Base-by-base conservation (phyloP, 2,113 vertebrate genomes). In the Misgurnus anguillicaudatus region DNA sequence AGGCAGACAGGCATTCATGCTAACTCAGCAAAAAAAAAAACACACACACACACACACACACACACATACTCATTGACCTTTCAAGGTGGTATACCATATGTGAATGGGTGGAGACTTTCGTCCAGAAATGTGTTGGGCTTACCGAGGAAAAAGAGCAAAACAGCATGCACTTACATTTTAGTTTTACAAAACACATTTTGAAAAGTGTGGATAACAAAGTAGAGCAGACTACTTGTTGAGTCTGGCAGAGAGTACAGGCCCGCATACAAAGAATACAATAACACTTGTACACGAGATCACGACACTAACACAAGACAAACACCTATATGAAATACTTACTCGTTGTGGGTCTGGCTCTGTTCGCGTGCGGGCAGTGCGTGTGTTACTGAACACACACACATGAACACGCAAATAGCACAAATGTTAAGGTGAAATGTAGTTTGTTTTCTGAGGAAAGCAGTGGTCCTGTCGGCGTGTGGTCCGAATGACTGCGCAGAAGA, bases 321-420 rank as follows among this genome's bases (percentile, higher is more conserved):
- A 85, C 82, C 80, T 78, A 82, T 66, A 17, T 66, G 48, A 77
- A 68, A 77, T 87, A 87, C 86, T 87, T 83, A 87, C 86, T 80
- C 81, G 79, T 75, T 81, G 74, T 60, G 83, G 76, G 69, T 87
- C 79, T 79, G 84, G 70, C 75, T 86, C 72, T 81, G 75, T 83
- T 85, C 80, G 73, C 83, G 84, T 80, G 86, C 68, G 63, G 67
- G 60, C 69, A 67, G 70, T 81, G 86, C 82, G 84, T 51, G 82
- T 78, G 82, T 84, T 60, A 69, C 69, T 80, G 63, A 71, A 71
- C 75, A 82, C 83, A 83, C 76, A 83, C 86, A 82, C 79, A 83
- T 78, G 70, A 83, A 84, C 82, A 71, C 83, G 74, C 70, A 53
- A 62, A 70, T 38, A 63, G 73, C 45, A 76, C 61, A 73, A 48